Conservation (phyloP, 2,888 invertebrate genomes). For the Hypolimnas misippus region DNA sequence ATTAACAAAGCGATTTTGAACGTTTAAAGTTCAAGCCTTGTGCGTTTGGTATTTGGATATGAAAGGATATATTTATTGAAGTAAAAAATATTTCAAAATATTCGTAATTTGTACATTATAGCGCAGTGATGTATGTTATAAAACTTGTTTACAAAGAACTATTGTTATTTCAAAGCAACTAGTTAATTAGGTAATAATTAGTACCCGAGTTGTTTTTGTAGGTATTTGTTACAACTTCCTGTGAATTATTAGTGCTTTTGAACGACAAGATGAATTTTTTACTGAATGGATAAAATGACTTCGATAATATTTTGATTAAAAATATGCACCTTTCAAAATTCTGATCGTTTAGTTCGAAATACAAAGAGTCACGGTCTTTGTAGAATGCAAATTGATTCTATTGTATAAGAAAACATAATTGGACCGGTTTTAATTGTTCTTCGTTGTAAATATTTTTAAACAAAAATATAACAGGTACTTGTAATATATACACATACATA, state of each 20-base stretch:
- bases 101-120: no score
- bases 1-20: slow-evolving; percentile 1
- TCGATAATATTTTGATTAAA: slow-evolving; percentile 3
- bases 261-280: no score
- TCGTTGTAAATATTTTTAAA: not conserved
- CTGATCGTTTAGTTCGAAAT: not conserved
- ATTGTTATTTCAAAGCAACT: no score
- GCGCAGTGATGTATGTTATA: no score
- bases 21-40: slow-evolving; percentile 8
- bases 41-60: not conserved
- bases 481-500: no score
- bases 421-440: not conserved
- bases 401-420: not conserved
- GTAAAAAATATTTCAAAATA: not conserved
- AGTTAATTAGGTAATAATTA: no score
- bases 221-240: no score
- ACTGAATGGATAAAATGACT: not conserved
- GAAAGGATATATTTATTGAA: no score
- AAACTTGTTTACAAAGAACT: no score
- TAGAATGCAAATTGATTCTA: not conserved
- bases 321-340: not conserved
- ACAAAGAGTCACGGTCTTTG: not conserved
- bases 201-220: no score
- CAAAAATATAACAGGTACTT: no score
- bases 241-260: no score